Evolutionary conservation across 1,140 invertebrate genomes (phyloP), one percentile per base, ranked within the genome.

Genomic region (Drosophila leontia): DNA sequence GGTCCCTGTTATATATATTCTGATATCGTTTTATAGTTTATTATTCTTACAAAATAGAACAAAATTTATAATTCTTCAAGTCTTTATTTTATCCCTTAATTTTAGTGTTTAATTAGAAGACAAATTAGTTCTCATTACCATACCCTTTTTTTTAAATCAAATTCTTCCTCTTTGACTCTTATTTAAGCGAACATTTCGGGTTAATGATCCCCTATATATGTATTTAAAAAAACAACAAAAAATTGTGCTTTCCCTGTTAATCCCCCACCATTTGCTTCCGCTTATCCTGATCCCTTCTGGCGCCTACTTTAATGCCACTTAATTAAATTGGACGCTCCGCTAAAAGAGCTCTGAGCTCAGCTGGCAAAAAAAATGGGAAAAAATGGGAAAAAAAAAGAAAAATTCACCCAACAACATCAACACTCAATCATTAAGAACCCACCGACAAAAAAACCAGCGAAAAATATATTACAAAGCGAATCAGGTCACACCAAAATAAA

Each of bases 241-340:
- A n/a, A 12, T 7, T 7, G 26, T 55, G 7, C 13, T 12, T 37
- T 50, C n/a, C 29, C 29, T 45, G 50, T 65, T 65, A 57, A 57
- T 39, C 44, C 51, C 8, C 17, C 13, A 39, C 8, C 3, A 42
- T 39, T 23, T 23, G 39, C 57, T 17, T n/a, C 12, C n/a, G 17
- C 42, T 58, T 53, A 39, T 48, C 23, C 39, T 53, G 55, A 65
- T 75, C 74, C 71, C 60, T 65, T 51, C 50, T 34, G 63, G 55
- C 68, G 37, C 53, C 56, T 59, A 56, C 62, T 72, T 79, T 57
- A 69, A 86, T 19, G 77, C 39, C 69, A 84, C 78, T 87, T 87
- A 90, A 84, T 87, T 88, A 87, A 87, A 81, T 79, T 84, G 74
- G 67, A 44, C 53, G 76, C 71, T 63, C 51, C 48, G 53, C n/a